Base-by-base conservation (phyloP, 2,797 vertebrate species). In the Smutsia gigantea region DNA sequence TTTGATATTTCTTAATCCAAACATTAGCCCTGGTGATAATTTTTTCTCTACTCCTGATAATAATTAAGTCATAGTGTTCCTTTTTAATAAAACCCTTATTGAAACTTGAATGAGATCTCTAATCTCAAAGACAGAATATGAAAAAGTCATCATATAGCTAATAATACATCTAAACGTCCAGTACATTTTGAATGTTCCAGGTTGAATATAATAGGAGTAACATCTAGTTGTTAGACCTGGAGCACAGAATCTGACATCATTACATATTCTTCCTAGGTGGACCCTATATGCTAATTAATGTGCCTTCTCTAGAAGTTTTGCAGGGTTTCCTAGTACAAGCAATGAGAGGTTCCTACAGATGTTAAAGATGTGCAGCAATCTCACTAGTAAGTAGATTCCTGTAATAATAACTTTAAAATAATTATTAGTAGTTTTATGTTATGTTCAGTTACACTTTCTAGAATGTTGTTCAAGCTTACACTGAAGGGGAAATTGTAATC, bases 81-180 rank as follows among this genome's bases (percentile, higher is more conserved):
- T 89, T 87, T 93, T 12, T 61, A 88, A 51, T 77, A 39, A 53
- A 89, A 72, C 34, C 10, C 31, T n/a, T 93, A n/a, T 34, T 79
- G n/a, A 92, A 82, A 90, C 12, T 46, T 84, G 11, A 42, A 53
- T 84, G 27, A 46, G 25, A 74, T 27, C 21, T 72, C 61, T 51
- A 95, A 66, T 63, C 12, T 77, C 95, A 96, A 94, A 96, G 59
- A 87, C n/a, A 90, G 74, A 51, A 71, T 63, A 42, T 42, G 53
- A 89, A 57, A 96, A 96, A 84, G 51, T 63, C 72, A 53, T 57
- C 63, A 81, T 37, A 66, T 2, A 89, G 66, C 25, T 87, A 87
- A 92, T 53, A 90, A 59, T 12, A 75, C 39, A 71, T 49, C 59
- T 25, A 31, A 14, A 55, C 53, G 94, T 87, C 77, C 25, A 59